These are phyloP conservation scores for Drosophila tsacasi DNA, from an alignment of 1,140 invertebrate genomes.

Conservation along the genomic window DNA sequence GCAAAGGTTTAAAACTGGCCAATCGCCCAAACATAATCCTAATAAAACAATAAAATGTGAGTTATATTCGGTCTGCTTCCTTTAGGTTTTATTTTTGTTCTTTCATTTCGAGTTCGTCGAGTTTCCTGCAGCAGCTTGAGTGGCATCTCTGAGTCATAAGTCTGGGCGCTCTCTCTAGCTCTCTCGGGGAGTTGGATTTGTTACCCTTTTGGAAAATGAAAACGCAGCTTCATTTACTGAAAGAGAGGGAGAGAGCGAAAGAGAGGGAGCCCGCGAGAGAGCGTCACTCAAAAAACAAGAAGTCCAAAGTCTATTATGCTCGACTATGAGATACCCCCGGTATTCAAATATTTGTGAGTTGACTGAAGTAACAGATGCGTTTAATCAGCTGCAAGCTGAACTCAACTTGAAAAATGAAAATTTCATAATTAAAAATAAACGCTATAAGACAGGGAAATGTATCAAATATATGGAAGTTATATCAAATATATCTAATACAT, in stretches of 20 bases:
- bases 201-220: conserved; percentile 21
- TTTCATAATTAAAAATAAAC: no score
- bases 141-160: conserved; percentile 27
- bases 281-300: conserved; percentile 7
- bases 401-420: no score
- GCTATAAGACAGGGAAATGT: no score
- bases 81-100: conserved; percentile 8
- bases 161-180: conserved; percentile 6
- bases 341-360: no score
- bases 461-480: no score
- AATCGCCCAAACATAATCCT: conserved; percentile 2
- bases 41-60: conserved; percentile 12
- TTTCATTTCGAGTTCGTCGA: background rate
- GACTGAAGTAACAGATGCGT: background rate
- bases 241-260: background rate
- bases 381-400: background rate
- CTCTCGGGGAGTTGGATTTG: conserved; percentile 16
- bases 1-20: background rate
- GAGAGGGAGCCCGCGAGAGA: conserved; percentile 6
- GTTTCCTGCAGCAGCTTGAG: conserved; percentile 21
- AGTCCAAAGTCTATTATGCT: background rate
- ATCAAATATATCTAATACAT: no score
- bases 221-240: conserved; percentile 19
- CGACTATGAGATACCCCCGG: background rate
- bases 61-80: conserved; percentile 4